Conservation (phyloP, 2,888 invertebrate species). For the Anthophora plumipes region DNA sequence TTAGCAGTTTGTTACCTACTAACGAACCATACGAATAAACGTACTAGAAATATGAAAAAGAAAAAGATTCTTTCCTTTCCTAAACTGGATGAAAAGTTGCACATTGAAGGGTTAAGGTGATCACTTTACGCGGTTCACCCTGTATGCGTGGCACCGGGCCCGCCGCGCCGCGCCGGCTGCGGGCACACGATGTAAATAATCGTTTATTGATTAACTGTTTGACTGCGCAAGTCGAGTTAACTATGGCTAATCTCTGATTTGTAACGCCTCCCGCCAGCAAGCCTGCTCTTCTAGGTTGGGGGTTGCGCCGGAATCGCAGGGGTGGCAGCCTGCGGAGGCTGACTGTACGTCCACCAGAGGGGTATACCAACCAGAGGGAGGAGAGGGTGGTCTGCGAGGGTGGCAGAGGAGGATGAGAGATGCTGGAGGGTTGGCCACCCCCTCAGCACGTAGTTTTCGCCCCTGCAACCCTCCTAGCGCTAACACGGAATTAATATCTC, state of each 20-base stretch:
- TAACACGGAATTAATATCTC: slow-evolving; percentile 85
- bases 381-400: slow-evolving; percentile 39
- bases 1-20: too few relatives aligned
- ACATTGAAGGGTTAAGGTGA: too few relatives aligned
- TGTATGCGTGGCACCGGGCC: slow-evolving; percentile 41
- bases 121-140: too few relatives aligned
- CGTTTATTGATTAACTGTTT: slow-evolving; percentile 85
- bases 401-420: slow-evolving; percentile 47
- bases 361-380: slow-evolving; percentile 10
- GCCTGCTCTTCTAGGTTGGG: slow-evolving; percentile 69
- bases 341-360: slow-evolving; percentile 40
- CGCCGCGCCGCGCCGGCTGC: slow-evolving; percentile 44
- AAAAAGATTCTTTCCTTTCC: too few relatives aligned
- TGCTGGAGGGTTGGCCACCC: slow-evolving; percentile 67
- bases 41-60: too few relatives aligned
- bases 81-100: too few relatives aligned
- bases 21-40: too few relatives aligned
- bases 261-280: slow-evolving; percentile 79
- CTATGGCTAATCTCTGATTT: slow-evolving; percentile 85
- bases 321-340: slow-evolving; percentile 49
- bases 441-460: slow-evolving; percentile 80
- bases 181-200: slow-evolving; percentile 82
- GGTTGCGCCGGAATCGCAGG: slow-evolving; percentile 59
- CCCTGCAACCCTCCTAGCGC: slow-evolving; percentile 82
- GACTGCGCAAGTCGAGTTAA: slow-evolving; percentile 85